Conservation (phyloP, 2,888 invertebrate genomes). For the Lathronympha strigana region DNA sequence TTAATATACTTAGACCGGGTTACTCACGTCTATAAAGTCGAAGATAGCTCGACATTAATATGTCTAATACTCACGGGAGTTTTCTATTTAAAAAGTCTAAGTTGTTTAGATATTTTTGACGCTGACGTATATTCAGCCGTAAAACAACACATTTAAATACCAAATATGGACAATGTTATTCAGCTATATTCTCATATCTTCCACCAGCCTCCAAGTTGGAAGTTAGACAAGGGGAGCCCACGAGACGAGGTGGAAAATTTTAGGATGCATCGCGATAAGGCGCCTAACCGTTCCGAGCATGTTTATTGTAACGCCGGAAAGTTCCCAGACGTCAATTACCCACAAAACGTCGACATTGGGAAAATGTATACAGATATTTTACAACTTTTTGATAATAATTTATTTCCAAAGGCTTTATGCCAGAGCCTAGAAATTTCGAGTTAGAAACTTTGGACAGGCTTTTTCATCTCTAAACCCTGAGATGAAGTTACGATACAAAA, state of each 20-base stretch:
- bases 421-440: background rate
- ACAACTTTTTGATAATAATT: constrained; percentile 21
- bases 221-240: constrained; percentile 51
- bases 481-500: background rate
- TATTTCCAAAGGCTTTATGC: constrained; percentile 2
- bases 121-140: no score
- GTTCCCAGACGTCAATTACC: constrained; percentile 37
- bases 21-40: no score
- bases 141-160: no score
- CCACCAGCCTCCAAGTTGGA: constrained; percentile 31
- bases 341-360: constrained; percentile 16
- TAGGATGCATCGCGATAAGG: constrained; percentile 59
- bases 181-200: constrained; percentile 22
- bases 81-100: no score
- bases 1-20: no score
- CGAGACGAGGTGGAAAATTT: constrained; percentile 55
- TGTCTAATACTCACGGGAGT: no score
- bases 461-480: background rate
- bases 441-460: background rate
- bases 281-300: constrained; percentile 32
- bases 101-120: no score
- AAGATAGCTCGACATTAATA: no score
- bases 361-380: constrained; percentile 22
- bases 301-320: constrained; percentile 38
- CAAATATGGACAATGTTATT: no score